Base-by-base conservation (phyloP, 2,888 invertebrate genomes). In the Agelastica alni region DNA sequence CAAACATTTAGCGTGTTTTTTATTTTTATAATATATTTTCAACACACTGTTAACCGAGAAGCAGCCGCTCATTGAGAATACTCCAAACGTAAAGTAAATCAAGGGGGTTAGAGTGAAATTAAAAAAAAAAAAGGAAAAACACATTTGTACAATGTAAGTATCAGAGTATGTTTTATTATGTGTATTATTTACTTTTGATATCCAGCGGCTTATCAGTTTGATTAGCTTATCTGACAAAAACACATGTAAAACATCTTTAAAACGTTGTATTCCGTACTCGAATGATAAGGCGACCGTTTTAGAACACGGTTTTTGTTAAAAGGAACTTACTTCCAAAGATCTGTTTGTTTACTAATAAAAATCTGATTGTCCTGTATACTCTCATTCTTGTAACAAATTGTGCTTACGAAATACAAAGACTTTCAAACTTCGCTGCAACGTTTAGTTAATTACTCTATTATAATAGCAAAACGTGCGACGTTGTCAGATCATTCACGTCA, bases 211-310 rank as follows among this genome's bases (percentile, higher is more conserved):
- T 71, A 73, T 72, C 72, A 69, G 67, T 68, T 69, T 69, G 74
- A 63, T 72, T 74, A 72, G 62, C 70, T 73, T 75, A 75, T 75
- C 75, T 66, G 59, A 70, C 62, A 64, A 71, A 74, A 75, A 75
- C 73, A 74, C 69, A 74, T 75, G 75, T 75, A 75, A 74, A 74
- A 72, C 73, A 71, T 66, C 66, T 61, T 64, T 62, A 63, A 58
- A 66, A 64, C 67, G 66, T 39, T 39, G 20, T 66, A 67, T 69
- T 68, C 68, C 68, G 61, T 65, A 67, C 68, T 68, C 65, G 59
- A 68, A 62, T 68, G 61, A 30, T 39, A 28, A 58, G 55, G 60
- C 13, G 18, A 61, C 67, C 61, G 66, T 63, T 61, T n/a, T 63
- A 63, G 63, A 63, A n/a, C n/a, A 65, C 62, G 58, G 60, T 57